phyloP scores from a whole-genome alignment of 1,140 invertebrate species.

The Philotrypesis tridentata region DNA sequence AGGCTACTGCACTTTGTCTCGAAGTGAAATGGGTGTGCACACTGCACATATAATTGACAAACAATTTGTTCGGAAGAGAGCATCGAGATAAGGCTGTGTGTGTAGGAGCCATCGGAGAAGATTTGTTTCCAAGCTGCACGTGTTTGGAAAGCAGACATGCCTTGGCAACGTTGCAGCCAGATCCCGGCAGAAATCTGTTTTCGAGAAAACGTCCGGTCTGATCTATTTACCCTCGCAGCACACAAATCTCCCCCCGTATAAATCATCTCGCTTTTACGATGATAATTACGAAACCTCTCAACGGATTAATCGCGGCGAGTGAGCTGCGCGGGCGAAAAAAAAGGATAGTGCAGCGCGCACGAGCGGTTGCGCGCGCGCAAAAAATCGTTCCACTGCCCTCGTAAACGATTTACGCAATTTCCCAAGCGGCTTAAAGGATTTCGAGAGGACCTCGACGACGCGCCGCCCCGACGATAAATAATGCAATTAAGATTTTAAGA shows the following conservation, averaged over 20 bases:
- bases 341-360: no score
- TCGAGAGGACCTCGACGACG: constrained; percentile 20
- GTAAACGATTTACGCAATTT: constrained; percentile 50
- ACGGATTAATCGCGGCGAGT: constrained; percentile 41
- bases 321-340: background rate
- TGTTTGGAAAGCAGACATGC: constrained; percentile 12
- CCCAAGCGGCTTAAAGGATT: constrained; percentile 49
- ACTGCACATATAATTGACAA: no score
- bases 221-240: constrained; percentile 32
- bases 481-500: constrained; percentile 57
- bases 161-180: constrained; percentile 7
- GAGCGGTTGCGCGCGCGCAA: background rate
- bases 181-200: constrained; percentile 25
- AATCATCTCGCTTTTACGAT: constrained; percentile 44
- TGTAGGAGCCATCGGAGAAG: background rate
- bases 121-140: background rate
- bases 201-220: constrained; percentile 23
- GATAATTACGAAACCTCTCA: constrained; percentile 46
- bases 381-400: constrained; percentile 46
- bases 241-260: constrained; percentile 38
- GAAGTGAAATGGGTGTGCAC: no score
- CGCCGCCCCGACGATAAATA: constrained; percentile 59
- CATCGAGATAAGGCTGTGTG: background rate
- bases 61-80: no score
- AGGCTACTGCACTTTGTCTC: no score